Percentiles rank a stretch among this genome's conserved stretches.
These are phyloP conservation scores for Marronus borbonicus DNA, from an alignment of 2,888 invertebrate genomes.

Conservation along the genomic window DNA sequence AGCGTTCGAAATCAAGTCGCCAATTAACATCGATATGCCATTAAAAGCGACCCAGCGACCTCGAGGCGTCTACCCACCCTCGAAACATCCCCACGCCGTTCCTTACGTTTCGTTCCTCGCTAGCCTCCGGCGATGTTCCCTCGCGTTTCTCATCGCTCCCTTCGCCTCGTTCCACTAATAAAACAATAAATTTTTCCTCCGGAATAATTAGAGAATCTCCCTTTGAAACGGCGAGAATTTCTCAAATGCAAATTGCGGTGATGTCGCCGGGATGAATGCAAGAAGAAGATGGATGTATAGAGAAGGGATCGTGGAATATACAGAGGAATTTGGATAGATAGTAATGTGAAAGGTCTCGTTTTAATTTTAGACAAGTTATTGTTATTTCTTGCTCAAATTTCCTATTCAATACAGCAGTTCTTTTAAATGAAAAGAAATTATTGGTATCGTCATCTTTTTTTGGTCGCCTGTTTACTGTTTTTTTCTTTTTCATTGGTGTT, in stretches of 20 bases:
- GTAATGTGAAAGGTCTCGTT: no score
- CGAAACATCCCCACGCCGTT: no score
- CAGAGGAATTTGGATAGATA: background rate
- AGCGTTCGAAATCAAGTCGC: conserved; percentile 35
- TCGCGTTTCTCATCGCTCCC: background rate
- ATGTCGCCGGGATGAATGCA: background rate
- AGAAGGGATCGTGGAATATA: background rate
- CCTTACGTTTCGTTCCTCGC: no score
- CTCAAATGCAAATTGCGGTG: conserved; percentile 27
- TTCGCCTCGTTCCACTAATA: background rate
- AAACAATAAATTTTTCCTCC: conserved; percentile 41
- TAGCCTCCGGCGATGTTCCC: background rate
- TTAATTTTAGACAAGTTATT: no score
- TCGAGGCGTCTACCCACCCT: no score
- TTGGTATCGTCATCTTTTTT: no score
- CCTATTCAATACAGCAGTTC: no score
- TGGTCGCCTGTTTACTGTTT: no score
- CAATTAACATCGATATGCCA: conserved; percentile 36
- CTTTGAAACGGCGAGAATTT: conserved; percentile 28
- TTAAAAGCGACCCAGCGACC: background rate
- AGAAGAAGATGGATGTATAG: conserved; percentile 8
- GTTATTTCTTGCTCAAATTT: no score
- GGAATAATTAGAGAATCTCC: conserved; percentile 43
- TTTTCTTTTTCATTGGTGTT: no score
- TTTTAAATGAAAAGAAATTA: no score